Base-by-base conservation (phyloP, 2,113 vertebrate species). In the Zootoca vivipara region DNA sequence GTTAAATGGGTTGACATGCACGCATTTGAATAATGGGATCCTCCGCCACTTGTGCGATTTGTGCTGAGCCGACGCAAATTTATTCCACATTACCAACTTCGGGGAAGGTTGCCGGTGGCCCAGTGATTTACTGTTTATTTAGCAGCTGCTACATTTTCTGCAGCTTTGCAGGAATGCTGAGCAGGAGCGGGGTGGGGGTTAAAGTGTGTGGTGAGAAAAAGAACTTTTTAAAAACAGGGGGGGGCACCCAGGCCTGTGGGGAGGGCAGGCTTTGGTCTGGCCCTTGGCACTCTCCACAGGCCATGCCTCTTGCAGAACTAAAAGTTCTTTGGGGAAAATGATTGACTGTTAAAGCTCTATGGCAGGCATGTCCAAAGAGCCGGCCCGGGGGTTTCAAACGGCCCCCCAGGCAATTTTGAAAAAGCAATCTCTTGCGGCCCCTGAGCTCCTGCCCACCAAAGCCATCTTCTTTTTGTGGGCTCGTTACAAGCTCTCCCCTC, bases 41-140 rank as follows among this genome's bases (percentile, higher is more conserved):
- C 82, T 91, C 79, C 91, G 46, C 72, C 78, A 82, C 72, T 26
- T 67, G 81, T 0, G 0, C 2, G 24, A 81, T 80, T 94, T 85
- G 67, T 94, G 94, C 93, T 94, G 94, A 95, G 52, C 9, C n/a
- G n/a, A 90, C 90, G 85, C 85, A 42, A 87, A 83, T 70, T 28
- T 69, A 85, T 85, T n/a, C 67, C 88, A 82, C 33, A 12, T 42
- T 89, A 7, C 1, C 83, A 84, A n/a, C 69, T 33, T 85, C 90
- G 85, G 67, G 74, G 91, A 52, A 79, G 38, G 88, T 35, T 88
- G 86, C 1, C 82, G 52, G 64, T 80, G 70, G 62, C 72, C 69
- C 33, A 1, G 70, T 40, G 92, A 89, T 24, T 28, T 0, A 1
- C 26, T 85, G 56, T 74, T 91, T 85, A 91, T 52, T 33, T 74